Evolutionary conservation across 2,888 invertebrate species (phyloP), one percentile per base, ranked within the genome.

Genomic region (Rhingia rostrata): DNA sequence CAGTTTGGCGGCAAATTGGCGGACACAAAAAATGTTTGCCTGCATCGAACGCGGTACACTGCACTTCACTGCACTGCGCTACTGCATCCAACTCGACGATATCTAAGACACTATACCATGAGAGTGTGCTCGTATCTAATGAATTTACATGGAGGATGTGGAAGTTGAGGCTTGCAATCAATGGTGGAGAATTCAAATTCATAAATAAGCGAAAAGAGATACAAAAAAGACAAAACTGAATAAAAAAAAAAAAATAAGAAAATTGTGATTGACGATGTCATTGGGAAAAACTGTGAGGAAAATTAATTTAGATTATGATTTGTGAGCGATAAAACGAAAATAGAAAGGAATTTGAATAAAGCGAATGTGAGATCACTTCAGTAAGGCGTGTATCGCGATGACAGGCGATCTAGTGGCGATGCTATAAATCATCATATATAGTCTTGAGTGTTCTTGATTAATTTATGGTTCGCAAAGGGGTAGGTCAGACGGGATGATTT

Each of bases 251-350:
- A 2, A 49, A 2, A 49, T 14, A 49, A 22, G 22, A 58, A 63
- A 63, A 67, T 63, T 58, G 58, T 80, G 84, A 84, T 80, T 84
- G 84, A 84, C 84, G 80, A 84, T 84, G 84, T 84, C 84, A 80
- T 80, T 63, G 79, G 70, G 60, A 53, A 64, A 22, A 70, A 54
- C 54, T 72, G 74, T 47, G 74, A 74, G 51, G 75, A 64, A 69
- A 70, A 84, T 84, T 74, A 69, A 75, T 80, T 79, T 84, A 80
- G 84, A 79, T 84, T 79, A 80, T 84, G 80, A 84, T 75, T 84
- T 84, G 74, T 70, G 74, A 60, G 66, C 84, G 74, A 84, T 80
- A 64, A 70, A 74, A 80, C 70, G 70, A 80, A 84, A 84, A 84
- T 84, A 84, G 80, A 84, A 84, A 73, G 79, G 74, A 84, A 84